Percentiles rank a stretch among this genome's conserved stretches.
These are phyloP conservation scores for Mormoops blainvillei DNA, from an alignment of 2,113 vertebrate genomes.

Conservation along the genomic window DNA sequence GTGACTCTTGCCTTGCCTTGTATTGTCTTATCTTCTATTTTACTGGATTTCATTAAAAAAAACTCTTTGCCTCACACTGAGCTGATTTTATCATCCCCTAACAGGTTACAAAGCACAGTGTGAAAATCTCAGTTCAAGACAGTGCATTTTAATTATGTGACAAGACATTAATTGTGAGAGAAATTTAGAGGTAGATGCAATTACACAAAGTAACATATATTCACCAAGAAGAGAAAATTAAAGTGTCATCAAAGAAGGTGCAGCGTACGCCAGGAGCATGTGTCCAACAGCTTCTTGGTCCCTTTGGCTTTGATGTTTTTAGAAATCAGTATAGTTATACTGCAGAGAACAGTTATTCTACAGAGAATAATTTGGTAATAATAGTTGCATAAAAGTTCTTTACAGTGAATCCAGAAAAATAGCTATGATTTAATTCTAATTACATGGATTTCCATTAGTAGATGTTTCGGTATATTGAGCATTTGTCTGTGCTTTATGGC, in stretches of 20 bases:
- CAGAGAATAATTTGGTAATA: background rate
- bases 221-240: background rate
- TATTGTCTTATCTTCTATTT: background rate
- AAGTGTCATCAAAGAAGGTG: background rate
- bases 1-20: too few species aligned
- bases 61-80: background rate
- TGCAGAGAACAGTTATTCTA: background rate
- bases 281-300: background rate
- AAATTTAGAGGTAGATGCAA: background rate
- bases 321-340: background rate
- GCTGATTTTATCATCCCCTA: background rate
- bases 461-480: background rate
- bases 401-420: background rate
- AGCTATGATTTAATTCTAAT: background rate
- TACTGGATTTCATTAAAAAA: too few species aligned
- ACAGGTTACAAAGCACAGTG: background rate
- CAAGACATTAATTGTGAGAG: background rate
- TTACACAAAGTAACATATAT: background rate
- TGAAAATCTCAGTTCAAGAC: background rate
- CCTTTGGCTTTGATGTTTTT: background rate
- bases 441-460: background rate
- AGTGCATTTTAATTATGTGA: background rate
- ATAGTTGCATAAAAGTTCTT: background rate
- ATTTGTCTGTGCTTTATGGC: background rate
- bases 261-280: background rate